Conservation (phyloP, 2,888 invertebrate genomes). For the Syritta pipiens region DNA sequence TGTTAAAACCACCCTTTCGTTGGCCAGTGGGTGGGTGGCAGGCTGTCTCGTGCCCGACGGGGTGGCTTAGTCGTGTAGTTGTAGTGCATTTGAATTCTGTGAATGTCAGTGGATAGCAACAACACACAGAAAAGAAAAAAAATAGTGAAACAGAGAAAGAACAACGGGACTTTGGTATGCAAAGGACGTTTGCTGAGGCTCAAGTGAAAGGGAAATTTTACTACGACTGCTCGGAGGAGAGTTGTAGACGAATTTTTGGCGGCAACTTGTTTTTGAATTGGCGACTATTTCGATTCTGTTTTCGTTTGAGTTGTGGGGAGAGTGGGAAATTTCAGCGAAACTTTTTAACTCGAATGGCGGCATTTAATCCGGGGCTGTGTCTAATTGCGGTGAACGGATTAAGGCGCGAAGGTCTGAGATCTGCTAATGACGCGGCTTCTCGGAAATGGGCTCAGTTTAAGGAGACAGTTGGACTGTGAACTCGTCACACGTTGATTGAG, state of each 20-base stretch:
- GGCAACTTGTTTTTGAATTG: slow-evolving; percentile 35
- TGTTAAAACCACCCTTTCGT: slow-evolving; percentile 63
- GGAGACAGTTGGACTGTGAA: too few species aligned
- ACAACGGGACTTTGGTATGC: slow-evolving; percentile 74
- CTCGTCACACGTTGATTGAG: too few species aligned
- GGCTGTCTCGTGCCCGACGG: slow-evolving; percentile 19
- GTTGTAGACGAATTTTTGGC: slow-evolving; percentile 37
- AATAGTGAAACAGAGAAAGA: slow-evolving; percentile 17
- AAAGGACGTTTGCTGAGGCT: slow-evolving; percentile 74
- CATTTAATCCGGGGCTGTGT: too few species aligned
- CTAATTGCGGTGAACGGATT: too few species aligned
- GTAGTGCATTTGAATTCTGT: slow-evolving; percentile 59
- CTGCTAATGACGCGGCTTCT: too few species aligned
- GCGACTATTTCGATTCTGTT: too few species aligned
- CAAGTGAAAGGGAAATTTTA: slow-evolving; percentile 67
- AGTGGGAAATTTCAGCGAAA: too few species aligned
- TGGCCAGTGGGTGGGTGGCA: too few species aligned
- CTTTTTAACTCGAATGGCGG: too few species aligned
- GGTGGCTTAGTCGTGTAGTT: background rate
- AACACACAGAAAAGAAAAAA: slow-evolving; percentile 12
- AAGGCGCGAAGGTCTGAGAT: too few species aligned
- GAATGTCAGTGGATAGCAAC: slow-evolving; percentile 59
- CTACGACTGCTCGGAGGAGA: slow-evolving; percentile 32
- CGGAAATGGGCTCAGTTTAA: too few species aligned
- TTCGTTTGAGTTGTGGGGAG: too few species aligned